Base-by-base conservation (phyloP, 1,140 invertebrate species). In the Lepidurus couesii region DNA sequence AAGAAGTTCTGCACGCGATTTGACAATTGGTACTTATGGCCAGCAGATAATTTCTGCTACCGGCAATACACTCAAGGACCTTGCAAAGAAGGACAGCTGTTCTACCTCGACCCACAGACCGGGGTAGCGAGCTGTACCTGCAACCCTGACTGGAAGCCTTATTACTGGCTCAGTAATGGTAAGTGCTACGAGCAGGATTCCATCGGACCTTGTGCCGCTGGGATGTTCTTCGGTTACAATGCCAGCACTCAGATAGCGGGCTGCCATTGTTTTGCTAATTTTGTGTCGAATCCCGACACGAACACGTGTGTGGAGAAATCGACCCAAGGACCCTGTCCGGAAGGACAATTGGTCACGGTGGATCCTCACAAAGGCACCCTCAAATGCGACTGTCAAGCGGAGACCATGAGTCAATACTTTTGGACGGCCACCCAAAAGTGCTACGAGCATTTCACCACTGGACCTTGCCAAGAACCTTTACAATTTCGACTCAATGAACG, bases 1-100 rank as follows among this genome's bases (percentile, higher is more conserved):
- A 83, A 83, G 80, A 79, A 78, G 16, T 82, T 82, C 21, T 83
- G 83, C 78, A 79, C 81, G 7, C 76, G 82, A n/a, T 83, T 82
- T 75, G 83, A 83, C 77, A 83, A 83, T 79, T 83, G 82, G 82
- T 83, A 83, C 80, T 82, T 77, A 76, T 83, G 83, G 83, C 77
- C 80, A 44, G 78, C 81, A n/a, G 81, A 83, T 73, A 79, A 83
- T 76, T 78, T 82, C 7, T 83, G 83, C 75, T 83, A 83, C 79
- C 80, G 83, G 21, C 83, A 83, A 77, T 83, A 81, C 65, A 82
- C 82, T 6, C 82, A 81, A 73, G 83, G 83, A 1, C 83, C 82
- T 11, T 83, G 82, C 76, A 77, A 81, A 16, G 78, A 78, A 47
- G 83, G 82, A 73, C 82, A 82, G 44, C 80, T 83, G 42, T 83